Percentiles rank a stretch among this genome's conserved stretches.
phyloP scores from a whole-genome alignment of 1,140 invertebrate genomes.

The Bombus sibiricus region DNA sequence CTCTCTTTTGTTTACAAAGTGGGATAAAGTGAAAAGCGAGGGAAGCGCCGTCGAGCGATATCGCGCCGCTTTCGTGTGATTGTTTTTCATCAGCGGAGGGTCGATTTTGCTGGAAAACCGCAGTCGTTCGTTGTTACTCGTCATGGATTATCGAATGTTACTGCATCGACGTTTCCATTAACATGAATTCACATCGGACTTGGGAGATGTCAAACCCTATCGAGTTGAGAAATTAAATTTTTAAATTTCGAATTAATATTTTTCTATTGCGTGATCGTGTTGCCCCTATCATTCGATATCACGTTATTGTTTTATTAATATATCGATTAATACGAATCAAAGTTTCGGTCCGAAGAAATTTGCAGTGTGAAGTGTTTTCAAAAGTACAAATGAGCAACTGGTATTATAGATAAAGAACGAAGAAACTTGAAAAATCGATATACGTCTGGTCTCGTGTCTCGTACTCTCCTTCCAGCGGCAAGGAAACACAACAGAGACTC shows the following conservation, averaged over 20 bases:
- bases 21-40: neutral
- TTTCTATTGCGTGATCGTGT: neutral
- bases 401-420: neutral
- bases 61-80: neutral
- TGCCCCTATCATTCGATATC: neutral
- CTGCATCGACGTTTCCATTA: neutral
- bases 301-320: neutral
- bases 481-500: constrained; percentile 36
- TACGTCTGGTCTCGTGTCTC: constrained; percentile 23
- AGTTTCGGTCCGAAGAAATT: neutral
- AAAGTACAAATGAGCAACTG: neutral
- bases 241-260: neutral
- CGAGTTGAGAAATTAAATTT: neutral
- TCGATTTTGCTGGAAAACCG: too few relatives aligned
- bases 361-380: too few relatives aligned
- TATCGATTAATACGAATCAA: neutral
- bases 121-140: neutral
- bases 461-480: constrained; percentile 36
- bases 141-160: neutral
- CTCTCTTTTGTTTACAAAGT: constrained; percentile 12
- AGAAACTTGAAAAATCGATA: constrained; percentile 43
- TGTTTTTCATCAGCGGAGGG: neutral
- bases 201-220: neutral
- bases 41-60: neutral
- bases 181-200: neutral